Evolutionary conservation across 2,888 invertebrate species (phyloP), one percentile per base, ranked within the genome.

Genomic region (Listrodromus nycthemerus): DNA sequence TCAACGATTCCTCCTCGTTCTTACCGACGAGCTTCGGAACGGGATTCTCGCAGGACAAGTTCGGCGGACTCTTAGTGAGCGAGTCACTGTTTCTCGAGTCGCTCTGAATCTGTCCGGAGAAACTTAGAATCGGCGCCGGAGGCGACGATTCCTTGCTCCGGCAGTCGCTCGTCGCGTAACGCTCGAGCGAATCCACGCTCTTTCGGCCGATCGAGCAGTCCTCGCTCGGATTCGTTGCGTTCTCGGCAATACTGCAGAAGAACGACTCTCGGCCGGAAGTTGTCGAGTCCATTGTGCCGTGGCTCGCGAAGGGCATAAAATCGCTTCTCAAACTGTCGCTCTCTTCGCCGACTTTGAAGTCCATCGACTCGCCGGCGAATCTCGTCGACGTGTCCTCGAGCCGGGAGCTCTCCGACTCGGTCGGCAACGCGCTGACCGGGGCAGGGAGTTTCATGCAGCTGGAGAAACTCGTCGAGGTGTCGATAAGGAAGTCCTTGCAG

Each of bases 21-120:
- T 90, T 90, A 37, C 91, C 90, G 0, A 91, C 89, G 10, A 92
- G 86, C 79, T 91, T 91, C 0, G 91, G 91, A 41, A 91, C 86
- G 0, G 81, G 80, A 84, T 89, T 90, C 6, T 86, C 82, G 30
- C 87, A 83, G 2, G 76, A 83, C 19, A 81, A 76, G 73, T 74
- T 73, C 48, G 83, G 81, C 37, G 84, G 85, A 55, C 74, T 86
- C 55, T 84, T 83, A 1, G 79, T 66, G 8, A 65, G 37, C 1
- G 75, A 78, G 21, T 79, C 67, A 16, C 45, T 45, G 19, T 69
- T 33, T 16, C 70, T 69, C 6, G 37, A 61, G 37, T 82, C 80
- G 16, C 71, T 79, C 61, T 71, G 76, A 6, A 86, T 82, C 27
- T 84, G 85, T 10, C 85, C 85, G 61, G 86, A 82, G 50, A 86